phyloP scores from a whole-genome alignment of 2,113 vertebrate species.

The Heliornis fulica region DNA sequence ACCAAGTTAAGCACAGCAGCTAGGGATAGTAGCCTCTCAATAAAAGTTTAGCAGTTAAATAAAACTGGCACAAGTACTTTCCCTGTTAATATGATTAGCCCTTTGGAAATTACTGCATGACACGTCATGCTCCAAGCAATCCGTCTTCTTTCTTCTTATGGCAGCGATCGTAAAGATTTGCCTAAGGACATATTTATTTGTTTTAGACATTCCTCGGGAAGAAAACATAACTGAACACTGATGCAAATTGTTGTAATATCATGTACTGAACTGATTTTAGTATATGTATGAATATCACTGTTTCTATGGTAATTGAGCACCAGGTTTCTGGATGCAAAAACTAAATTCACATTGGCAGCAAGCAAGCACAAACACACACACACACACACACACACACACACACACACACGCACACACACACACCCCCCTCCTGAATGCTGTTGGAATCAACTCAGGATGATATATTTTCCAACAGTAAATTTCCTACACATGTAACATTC shows the following conservation, averaged over 20 bases:
- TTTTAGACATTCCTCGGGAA: neutral
- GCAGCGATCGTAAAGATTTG: neutral
- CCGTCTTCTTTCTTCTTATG: neutral
- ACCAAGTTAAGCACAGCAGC: neutral
- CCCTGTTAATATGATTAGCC: slow-evolving; percentile 5
- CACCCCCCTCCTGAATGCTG: neutral
- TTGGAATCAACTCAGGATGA: neutral
- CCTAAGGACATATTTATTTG: neutral
- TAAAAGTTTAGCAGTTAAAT: neutral
- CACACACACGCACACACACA: neutral
- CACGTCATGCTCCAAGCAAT: neutral
- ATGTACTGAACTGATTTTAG: neutral
- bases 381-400: neutral
- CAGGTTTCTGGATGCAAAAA: neutral
- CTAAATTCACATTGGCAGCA: neutral
- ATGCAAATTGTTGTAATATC: neutral
- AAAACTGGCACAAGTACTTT: slow-evolving; percentile 4
- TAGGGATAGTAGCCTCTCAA: slow-evolving; percentile 23
- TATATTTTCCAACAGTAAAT: neutral
- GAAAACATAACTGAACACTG: neutral
- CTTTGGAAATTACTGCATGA: neutral
- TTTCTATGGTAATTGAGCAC: slow-evolving; percentile 35
- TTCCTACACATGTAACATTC: neutral
- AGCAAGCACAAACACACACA: neutral
- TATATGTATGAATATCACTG: neutral